Percentiles rank a stretch among this genome's conserved stretches.
Conservation (phyloP, 1,140 invertebrate species). For the Gonioctena quinquepunctata region DNA sequence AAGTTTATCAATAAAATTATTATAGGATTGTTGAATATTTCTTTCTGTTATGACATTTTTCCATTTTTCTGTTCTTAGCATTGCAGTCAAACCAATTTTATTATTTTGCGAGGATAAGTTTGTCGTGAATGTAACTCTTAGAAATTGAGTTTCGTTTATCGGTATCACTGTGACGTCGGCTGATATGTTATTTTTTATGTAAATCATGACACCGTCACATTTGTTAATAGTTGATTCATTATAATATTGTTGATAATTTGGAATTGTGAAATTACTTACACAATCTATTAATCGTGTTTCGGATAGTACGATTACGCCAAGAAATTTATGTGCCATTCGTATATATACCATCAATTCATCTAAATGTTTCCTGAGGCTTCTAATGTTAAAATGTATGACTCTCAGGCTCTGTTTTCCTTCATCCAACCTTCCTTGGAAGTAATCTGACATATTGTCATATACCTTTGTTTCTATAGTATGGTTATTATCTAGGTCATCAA, state of each 20-base stretch:
- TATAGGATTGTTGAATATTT: too few species aligned
- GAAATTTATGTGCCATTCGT: not conserved
- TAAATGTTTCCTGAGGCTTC: not conserved
- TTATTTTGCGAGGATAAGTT: not conserved
- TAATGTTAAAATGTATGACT: not conserved
- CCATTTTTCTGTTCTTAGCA: too few species aligned
- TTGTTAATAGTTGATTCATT: not conserved
- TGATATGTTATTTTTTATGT: not conserved
- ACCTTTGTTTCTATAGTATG: not conserved
- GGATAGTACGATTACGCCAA: not conserved
- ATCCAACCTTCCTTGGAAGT: not conserved
- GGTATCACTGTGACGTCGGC: not conserved
- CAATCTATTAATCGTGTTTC: not conserved
- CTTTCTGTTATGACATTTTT: too few species aligned
- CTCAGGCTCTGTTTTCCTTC: too few species aligned
- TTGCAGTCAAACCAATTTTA: not conserved
- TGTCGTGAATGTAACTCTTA: not conserved
- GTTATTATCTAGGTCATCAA: not conserved
- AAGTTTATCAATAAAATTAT: too few species aligned
- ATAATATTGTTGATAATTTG: not conserved
- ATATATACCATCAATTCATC: not conserved
- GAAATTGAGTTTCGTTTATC: not conserved
- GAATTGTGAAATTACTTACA: not conserved
- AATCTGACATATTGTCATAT: not conserved
- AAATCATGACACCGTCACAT: not conserved